Percentiles rank a stretch among this genome's conserved stretches.
Evolutionary conservation across 2,113 vertebrate species (phyloP).

Genomic region (Peromyscus polionotus): DNA sequence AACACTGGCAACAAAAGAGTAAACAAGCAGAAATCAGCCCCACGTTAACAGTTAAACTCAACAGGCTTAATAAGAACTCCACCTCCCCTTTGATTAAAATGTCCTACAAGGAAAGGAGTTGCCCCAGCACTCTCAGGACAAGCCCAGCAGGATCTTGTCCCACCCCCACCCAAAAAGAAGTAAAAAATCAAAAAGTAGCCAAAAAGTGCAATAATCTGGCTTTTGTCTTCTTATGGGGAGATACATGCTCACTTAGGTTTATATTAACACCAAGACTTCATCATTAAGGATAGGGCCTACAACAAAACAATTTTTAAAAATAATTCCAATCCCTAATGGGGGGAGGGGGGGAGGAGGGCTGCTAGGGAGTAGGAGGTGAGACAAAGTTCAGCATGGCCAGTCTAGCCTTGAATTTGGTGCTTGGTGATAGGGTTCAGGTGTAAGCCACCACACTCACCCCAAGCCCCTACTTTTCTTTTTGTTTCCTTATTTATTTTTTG

Average conservation of each 20-base stretch:
- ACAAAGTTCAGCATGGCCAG: neutral
- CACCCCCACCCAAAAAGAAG: neutral
- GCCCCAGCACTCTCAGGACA: neutral
- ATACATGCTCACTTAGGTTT: neutral
- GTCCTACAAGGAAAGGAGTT: neutral
- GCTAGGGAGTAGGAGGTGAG: neutral
- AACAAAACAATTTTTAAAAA: constrained; percentile 16
- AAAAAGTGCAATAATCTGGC: neutral
- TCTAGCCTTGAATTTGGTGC: neutral
- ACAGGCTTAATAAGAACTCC: neutral
- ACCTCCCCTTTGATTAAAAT: neutral
- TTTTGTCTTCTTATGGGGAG: constrained; percentile 3
- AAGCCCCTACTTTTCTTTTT: neutral
- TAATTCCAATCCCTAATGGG: neutral
- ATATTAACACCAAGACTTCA: constrained; percentile 18
- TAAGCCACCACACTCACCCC: neutral
- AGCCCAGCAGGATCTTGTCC: neutral
- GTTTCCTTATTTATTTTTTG: neutral
- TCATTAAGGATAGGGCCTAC: neutral
- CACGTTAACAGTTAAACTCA: neutral
- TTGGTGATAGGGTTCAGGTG: neutral
- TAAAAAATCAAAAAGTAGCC: neutral
- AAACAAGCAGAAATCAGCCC: constrained; percentile 28
- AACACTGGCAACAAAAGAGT: neutral
- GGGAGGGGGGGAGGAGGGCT: neutral